Evolutionary conservation across 2,797 vertebrate genomes (phyloP).

Genomic region (Myripristis jacobus): DNA sequence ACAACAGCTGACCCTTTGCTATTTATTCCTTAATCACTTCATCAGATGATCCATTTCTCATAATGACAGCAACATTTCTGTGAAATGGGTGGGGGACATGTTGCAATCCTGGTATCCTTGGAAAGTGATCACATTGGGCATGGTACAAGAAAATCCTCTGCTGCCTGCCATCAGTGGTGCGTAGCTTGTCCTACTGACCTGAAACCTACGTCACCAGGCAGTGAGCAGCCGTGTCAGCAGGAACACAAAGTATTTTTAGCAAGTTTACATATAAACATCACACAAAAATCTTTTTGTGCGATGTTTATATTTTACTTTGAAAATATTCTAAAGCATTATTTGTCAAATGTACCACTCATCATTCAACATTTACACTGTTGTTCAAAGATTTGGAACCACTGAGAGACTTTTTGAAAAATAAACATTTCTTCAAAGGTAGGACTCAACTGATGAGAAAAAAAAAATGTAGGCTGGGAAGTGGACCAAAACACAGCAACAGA

Average conservation of each 20-base stretch:
- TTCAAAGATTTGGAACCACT: no score
- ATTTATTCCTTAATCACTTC: conserved; percentile 61
- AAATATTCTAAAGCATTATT: no score
- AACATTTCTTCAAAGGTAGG: no score
- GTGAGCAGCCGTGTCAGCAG: background rate
- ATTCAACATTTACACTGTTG: no score
- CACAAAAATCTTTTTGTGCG: no score
- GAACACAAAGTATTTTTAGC: background rate
- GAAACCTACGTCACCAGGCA: background rate
- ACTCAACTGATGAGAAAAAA: no score
- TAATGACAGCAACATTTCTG: conserved; percentile 9
- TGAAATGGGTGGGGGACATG: conserved; percentile 12
- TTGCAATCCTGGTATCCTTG: conserved; percentile 9
- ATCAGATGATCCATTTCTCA: conserved; percentile 51
- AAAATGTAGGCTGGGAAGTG: no score
- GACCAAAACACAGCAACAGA: no score
- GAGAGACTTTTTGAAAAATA: no score
- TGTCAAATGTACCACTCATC: no score
- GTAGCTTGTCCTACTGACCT: background rate
- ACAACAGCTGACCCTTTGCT: conserved; percentile 57
- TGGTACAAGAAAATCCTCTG: background rate
- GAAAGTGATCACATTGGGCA: background rate
- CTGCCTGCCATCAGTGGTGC: background rate
- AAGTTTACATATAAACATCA: background rate
- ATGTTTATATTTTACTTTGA: background rate